Percentiles rank a stretch among this genome's conserved stretches.
Evolutionary conservation across 2,888 invertebrate species (phyloP).

Genomic region (Diloba caeruleocephala): DNA sequence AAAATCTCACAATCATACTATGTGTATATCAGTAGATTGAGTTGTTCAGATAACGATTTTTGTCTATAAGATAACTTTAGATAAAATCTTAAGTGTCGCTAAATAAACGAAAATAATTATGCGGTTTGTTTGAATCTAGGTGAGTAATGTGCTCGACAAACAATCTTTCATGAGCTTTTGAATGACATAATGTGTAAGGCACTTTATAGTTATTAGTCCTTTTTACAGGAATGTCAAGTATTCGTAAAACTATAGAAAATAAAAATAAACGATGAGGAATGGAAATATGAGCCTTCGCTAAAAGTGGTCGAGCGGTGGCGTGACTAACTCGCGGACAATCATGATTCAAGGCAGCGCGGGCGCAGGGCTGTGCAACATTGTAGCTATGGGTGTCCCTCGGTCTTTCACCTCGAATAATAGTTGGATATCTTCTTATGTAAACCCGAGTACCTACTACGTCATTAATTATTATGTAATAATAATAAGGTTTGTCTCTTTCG

Average conservation of each 20-base stretch:
- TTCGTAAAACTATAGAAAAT: conserved; percentile 36
- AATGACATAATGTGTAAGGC: neutral
- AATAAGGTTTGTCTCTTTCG: conserved; percentile 1
- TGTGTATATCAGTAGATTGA: conserved; percentile 16
- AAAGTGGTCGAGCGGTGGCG: conserved; percentile 62
- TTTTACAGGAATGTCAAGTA: conserved; percentile 8
- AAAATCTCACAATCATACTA: conserved; percentile 15
- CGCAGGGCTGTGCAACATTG: conserved; percentile 34
- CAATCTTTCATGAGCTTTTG: neutral
- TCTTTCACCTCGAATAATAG: conserved; percentile 58
- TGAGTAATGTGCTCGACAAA: too few relatives aligned
- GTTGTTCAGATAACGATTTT: conserved; percentile 14
- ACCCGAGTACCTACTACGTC: neutral
- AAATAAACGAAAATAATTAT: neutral
- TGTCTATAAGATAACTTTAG: conserved; percentile 1
- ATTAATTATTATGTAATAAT: conserved; percentile 17
- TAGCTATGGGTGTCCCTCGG: conserved; percentile 44
- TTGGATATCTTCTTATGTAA: conserved; percentile 35
- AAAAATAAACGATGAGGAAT: conserved; percentile 49
- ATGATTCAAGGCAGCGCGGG: conserved; percentile 71
- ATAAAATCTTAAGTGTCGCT: neutral
- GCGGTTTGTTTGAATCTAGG: neutral
- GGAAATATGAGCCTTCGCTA: conserved; percentile 48
- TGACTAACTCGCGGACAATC: conserved; percentile 76
- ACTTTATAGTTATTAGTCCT: conserved; percentile 3